phyloP scores from a whole-genome alignment of 2,113 vertebrate genomes.

The Saccopteryx bilineata region DNA sequence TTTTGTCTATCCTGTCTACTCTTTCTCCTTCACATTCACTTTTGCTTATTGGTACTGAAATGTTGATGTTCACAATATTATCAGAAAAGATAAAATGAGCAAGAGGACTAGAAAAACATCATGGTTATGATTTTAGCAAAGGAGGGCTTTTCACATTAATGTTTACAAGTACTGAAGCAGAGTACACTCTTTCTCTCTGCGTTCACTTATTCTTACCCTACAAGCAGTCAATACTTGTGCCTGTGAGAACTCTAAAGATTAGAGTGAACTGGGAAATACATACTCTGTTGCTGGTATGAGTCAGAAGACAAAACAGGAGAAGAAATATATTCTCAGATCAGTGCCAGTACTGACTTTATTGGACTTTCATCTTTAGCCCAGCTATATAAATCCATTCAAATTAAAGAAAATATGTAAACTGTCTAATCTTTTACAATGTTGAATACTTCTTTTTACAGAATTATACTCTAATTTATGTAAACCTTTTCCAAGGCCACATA shows the following conservation, averaged over 20 bases:
- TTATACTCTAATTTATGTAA: slow-evolving; percentile 5
- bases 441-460: background rate
- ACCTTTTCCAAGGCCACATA: background rate
- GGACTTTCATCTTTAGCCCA: background rate
- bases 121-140: background rate
- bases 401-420: background rate
- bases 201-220: background rate
- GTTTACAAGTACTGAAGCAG: background rate
- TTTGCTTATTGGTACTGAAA: background rate
- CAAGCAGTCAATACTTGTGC: background rate
- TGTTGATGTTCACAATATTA: background rate
- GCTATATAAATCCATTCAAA: background rate
- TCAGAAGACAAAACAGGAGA: background rate
- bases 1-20: background rate
- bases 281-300: background rate
- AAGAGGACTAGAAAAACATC: background rate
- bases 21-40: background rate
- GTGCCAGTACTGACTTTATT: background rate
- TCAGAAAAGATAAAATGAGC: background rate
- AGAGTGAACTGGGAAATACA: background rate
- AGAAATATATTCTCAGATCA: background rate
- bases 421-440: background rate
- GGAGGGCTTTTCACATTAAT: background rate
- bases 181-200: background rate
- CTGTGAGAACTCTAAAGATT: background rate